Evolutionary conservation across 2,113 vertebrate genomes (phyloP).

Genomic region (Sphaerodactylus townsendi): DNA sequence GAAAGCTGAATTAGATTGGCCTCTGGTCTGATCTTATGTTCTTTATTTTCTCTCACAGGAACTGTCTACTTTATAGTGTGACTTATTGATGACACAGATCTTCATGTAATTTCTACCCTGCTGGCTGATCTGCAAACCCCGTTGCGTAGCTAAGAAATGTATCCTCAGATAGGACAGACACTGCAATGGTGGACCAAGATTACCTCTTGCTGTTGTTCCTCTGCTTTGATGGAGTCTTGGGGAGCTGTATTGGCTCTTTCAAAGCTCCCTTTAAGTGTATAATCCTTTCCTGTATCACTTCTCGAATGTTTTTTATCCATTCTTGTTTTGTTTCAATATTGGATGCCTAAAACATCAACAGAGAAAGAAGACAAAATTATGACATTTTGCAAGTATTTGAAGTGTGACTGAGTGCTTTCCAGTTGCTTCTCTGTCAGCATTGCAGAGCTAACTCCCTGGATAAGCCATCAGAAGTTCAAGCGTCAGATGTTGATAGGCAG

Average conservation of each 20-base stretch:
- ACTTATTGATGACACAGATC: not conserved
- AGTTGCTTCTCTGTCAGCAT: constrained; percentile 17
- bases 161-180: not conserved
- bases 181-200: not conserved
- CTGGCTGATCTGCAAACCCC: not conserved
- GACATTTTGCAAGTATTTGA: constrained; percentile 1
- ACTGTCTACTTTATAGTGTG: not conserved
- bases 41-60: not conserved
- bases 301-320: constrained; percentile 98
- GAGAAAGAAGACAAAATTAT: constrained; percentile 31
- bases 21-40: too few relatives aligned
- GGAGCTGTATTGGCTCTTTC: constrained; percentile 94
- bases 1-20: too few relatives aligned
- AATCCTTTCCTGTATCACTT: constrained; percentile 98
- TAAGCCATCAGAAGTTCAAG: constrained; percentile 1
- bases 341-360: constrained; percentile 80
- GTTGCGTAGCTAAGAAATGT: not conserved
- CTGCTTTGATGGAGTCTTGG: constrained; percentile 92
- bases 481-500: constrained; percentile 24
- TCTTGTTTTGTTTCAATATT: constrained; percentile 97
- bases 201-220: constrained; percentile 92
- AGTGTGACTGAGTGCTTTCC: not conserved
- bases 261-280: constrained; percentile 97
- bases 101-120: not conserved
- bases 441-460: constrained; percentile 20